Evolutionary conservation across 2,797 vertebrate genomes (phyloP).

Genomic region (Centropyge bicolor): DNA sequence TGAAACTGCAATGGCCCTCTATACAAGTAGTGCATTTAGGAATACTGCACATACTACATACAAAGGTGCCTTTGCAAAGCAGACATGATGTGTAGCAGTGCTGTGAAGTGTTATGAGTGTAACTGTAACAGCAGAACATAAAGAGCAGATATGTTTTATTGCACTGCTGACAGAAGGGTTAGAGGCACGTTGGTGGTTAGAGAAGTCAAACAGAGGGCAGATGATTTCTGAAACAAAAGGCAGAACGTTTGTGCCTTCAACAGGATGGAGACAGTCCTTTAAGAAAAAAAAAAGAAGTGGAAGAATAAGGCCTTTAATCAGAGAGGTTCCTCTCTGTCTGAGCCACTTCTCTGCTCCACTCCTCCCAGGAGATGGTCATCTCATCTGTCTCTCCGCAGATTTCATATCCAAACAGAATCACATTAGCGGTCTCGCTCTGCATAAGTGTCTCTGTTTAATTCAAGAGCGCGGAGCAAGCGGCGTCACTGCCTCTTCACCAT

Average conservation of each 20-base stretch:
- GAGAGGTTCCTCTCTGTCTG: conserved; percentile 73
- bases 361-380: conserved; percentile 68
- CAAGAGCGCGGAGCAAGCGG: conserved; percentile 33
- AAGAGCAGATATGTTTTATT: conserved; percentile 22
- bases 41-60: too few species aligned
- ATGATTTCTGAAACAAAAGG: conserved; percentile 52
- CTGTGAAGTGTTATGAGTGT: too few species aligned
- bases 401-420: conserved; percentile 74
- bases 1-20: too few species aligned
- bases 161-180: conserved; percentile 41
- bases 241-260: conserved; percentile 27
- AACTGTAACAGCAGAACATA: conserved; percentile 19
- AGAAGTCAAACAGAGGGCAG: conserved; percentile 62
- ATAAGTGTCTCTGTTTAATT: conserved; percentile 62
- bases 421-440: conserved; percentile 59
- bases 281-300: conserved; percentile 3
- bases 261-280: conserved; percentile 45
- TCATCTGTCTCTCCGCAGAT: conserved; percentile 66
- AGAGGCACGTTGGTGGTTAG: conserved; percentile 40
- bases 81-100: too few species aligned
- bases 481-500: conserved; percentile 22
- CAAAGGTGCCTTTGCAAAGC: too few species aligned
- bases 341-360: conserved; percentile 52
- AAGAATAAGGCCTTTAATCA: conserved; percentile 70
- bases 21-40: too few species aligned